Conservation (phyloP, 2,888 invertebrate species). For the Parnassius apollo region DNA sequence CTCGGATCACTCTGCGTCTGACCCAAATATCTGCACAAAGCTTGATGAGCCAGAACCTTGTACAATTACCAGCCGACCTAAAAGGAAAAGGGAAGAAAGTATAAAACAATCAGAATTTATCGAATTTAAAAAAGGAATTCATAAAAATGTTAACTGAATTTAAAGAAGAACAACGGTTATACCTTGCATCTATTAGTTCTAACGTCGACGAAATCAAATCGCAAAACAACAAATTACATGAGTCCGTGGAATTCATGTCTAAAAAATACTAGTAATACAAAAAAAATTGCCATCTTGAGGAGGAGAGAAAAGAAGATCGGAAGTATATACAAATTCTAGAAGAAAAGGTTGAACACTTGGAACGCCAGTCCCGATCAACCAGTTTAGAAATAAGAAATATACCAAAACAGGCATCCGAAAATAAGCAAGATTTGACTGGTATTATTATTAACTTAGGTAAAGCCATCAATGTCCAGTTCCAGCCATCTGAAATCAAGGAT, state of each 20-base stretch:
- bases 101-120: no score
- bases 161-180: neutral
- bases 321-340: neutral
- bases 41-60: no score
- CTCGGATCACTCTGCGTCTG: no score
- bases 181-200: neutral
- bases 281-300: constrained; percentile 1
- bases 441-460: no score
- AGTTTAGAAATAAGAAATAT: constrained; percentile 12
- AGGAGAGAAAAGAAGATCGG: constrained; percentile 3
- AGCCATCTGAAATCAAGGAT: neutral
- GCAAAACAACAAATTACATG: neutral
- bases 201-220: constrained; percentile 1
- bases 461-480: no score
- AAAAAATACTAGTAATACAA: constrained; percentile 1
- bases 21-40: no score
- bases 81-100: no score
- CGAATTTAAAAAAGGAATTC: no score
- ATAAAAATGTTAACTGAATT: no score
- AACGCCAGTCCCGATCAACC: constrained; percentile 2
- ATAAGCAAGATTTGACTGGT: no score
- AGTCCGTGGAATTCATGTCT: constrained; percentile 7
- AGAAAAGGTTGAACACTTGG: constrained; percentile 2
- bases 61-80: no score
- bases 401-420: neutral